phyloP scores from a whole-genome alignment of 1,140 invertebrate species.

The Aphidius ervi region DNA sequence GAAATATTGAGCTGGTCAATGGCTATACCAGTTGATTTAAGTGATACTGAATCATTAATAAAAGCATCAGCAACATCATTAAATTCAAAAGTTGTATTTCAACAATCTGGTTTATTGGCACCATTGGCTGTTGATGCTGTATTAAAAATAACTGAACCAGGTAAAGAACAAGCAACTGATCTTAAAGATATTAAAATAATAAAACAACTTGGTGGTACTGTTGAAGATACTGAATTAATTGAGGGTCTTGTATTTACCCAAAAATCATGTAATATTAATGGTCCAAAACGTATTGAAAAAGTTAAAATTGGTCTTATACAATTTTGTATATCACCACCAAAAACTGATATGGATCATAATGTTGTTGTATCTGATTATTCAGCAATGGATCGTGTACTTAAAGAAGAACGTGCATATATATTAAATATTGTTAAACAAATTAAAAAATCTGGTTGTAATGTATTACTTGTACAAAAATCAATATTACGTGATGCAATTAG shows the following conservation, averaged over 20 bases:
- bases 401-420: conserved; percentile 97
- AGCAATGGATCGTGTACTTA: conserved; percentile 98
- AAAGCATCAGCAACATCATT: conserved; percentile 96
- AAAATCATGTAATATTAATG: conserved; percentile 83
- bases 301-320: conserved; percentile 99
- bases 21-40: conserved; percentile 81
- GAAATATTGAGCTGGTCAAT: conserved; percentile 79
- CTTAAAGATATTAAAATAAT: conserved; percentile 92
- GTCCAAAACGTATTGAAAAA: conserved; percentile 91
- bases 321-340: conserved; percentile 99
- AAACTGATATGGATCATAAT: conserved; percentile 99
- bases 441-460: conserved; percentile 97
- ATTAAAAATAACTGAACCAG: conserved; percentile 70
- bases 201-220: conserved; percentile 92
- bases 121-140: conserved; percentile 98
- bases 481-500: conserved; percentile 96
- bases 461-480: conserved; percentile 97
- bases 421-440: conserved; percentile 99
- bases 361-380: conserved; percentile 98
- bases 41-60: conserved; percentile 81
- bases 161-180: conserved; percentile 61
- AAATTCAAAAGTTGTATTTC: conserved; percentile 98
- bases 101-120: conserved; percentile 91
- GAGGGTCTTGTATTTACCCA: conserved; percentile 94
- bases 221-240: conserved; percentile 96